Evolutionary conservation across 2,797 vertebrate genomes (phyloP).

Genomic region (Apodemus agrarius): DNA sequence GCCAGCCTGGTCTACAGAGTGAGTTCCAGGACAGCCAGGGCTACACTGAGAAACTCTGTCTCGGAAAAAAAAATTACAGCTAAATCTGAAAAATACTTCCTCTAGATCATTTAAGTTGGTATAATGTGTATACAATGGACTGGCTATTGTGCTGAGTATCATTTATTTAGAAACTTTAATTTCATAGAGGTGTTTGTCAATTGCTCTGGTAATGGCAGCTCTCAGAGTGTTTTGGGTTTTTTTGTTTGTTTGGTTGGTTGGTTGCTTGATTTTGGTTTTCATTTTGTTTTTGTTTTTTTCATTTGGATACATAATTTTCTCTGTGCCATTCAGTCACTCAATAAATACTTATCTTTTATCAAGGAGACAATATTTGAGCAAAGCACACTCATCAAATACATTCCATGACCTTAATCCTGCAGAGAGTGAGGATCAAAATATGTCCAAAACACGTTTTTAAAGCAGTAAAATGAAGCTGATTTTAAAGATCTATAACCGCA

Average conservation of each 20-base stretch:
- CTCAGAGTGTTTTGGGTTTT: background rate
- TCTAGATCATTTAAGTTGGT: background rate
- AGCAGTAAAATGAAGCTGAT: slow-evolving; percentile 1
- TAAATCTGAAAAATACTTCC: slow-evolving; percentile 23
- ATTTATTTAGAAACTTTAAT: slow-evolving; percentile 39
- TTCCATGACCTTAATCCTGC: background rate
- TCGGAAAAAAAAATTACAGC: background rate
- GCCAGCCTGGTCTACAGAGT: too few relatives aligned
- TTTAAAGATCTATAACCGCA: slow-evolving; percentile 24
- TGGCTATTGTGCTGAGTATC: slow-evolving; percentile 32
- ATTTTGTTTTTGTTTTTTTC: background rate
- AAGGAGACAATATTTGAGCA: background rate
- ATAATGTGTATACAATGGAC: background rate
- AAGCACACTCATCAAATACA: background rate
- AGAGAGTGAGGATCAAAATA: background rate
- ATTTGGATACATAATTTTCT: slow-evolving; percentile 40
- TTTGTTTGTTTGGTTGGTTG: too few relatives aligned
- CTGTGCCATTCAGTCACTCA: slow-evolving; percentile 19
- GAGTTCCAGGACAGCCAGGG: too few relatives aligned
- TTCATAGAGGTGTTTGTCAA: background rate
- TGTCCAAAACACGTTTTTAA: slow-evolving; percentile 49
- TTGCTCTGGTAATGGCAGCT: background rate
- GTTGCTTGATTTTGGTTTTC: too few relatives aligned
- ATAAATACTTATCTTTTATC: slow-evolving; percentile 31
- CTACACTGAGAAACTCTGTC: too few relatives aligned